Percentiles rank a stretch among this genome's conserved stretches.
These are phyloP conservation scores for Lasioglossum baleicum DNA, from an alignment of 1,140 invertebrate species.

Conservation along the genomic window DNA sequence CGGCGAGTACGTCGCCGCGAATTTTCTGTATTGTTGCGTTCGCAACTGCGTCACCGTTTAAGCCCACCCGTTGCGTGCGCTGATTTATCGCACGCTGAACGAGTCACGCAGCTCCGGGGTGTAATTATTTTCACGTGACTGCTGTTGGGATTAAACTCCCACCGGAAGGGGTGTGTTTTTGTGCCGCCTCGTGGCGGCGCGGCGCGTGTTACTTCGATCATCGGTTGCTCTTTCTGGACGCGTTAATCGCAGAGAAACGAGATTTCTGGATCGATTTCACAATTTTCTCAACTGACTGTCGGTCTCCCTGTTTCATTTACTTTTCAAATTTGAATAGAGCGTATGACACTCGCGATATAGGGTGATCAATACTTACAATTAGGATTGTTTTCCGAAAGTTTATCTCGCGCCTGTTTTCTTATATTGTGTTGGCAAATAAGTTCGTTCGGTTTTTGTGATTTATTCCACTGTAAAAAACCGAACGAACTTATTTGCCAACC, in stretches of 20 bases:
- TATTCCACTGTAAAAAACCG: too few species aligned
- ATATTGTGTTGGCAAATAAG: too few species aligned
- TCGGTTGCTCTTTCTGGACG: neutral
- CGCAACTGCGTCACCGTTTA: conserved; percentile 13
- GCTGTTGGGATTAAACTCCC: conserved; percentile 37
- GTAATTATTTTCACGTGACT: conserved; percentile 48
- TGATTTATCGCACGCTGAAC: conserved; percentile 38
- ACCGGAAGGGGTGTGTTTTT: conserved; percentile 6
- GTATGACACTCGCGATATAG: too few species aligned
- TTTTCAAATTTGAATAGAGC: too few species aligned
- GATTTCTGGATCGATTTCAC: too few species aligned
- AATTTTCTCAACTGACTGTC: too few species aligned
- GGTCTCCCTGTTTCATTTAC: too few species aligned
- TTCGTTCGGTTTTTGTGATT: too few species aligned
- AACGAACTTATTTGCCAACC: too few species aligned
- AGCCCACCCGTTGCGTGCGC: conserved; percentile 20
- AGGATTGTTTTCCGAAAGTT: too few species aligned
- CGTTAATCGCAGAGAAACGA: neutral
- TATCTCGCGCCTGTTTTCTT: too few species aligned
- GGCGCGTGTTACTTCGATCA: neutral
- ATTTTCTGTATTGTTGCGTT: conserved; percentile 31
- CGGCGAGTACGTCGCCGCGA: neutral
- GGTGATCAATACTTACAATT: too few species aligned
- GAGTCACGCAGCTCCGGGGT: conserved; percentile 28
- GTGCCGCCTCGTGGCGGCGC: neutral